Percentiles rank a stretch among this genome's conserved stretches.
Conservation (phyloP, 2,113 vertebrate genomes). For the Aldabrachelys gigantea region DNA sequence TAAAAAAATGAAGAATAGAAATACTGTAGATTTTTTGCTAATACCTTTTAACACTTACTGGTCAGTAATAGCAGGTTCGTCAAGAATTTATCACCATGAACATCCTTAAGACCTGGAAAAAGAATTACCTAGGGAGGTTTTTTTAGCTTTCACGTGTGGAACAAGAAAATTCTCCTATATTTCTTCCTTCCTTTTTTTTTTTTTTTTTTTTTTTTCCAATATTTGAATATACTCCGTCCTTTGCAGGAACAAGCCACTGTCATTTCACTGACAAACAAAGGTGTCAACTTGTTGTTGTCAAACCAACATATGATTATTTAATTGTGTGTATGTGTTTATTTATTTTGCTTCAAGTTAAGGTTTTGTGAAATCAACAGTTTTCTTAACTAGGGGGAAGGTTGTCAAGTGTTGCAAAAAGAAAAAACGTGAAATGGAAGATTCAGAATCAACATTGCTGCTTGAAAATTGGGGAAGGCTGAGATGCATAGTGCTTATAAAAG, state of each 20-base stretch:
- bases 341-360: not conserved
- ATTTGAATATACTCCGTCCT: not conserved
- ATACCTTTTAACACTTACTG: not conserved
- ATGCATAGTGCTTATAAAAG: not conserved
- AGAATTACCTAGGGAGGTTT: not conserved
- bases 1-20: conserved; percentile 24
- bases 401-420: not conserved
- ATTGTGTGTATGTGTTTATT: not conserved
- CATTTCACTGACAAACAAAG: not conserved
- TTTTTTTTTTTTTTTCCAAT: not conserved
- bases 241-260: not conserved
- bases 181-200: not conserved
- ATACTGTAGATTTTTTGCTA: not conserved
- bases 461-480: not conserved
- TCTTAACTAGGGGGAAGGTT: not conserved
- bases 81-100: not conserved
- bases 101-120: not conserved
- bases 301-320: not conserved
- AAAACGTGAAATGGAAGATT: not conserved
- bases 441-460: conserved; percentile 15
- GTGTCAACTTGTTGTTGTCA: not conserved
- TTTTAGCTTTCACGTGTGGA: not conserved
- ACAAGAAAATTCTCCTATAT: not conserved
- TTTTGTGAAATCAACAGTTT: not conserved
- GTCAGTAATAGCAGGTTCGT: not conserved